Base-by-base conservation (phyloP, 2,797 vertebrate genomes). In the Thaleichthys pacificus region DNA sequence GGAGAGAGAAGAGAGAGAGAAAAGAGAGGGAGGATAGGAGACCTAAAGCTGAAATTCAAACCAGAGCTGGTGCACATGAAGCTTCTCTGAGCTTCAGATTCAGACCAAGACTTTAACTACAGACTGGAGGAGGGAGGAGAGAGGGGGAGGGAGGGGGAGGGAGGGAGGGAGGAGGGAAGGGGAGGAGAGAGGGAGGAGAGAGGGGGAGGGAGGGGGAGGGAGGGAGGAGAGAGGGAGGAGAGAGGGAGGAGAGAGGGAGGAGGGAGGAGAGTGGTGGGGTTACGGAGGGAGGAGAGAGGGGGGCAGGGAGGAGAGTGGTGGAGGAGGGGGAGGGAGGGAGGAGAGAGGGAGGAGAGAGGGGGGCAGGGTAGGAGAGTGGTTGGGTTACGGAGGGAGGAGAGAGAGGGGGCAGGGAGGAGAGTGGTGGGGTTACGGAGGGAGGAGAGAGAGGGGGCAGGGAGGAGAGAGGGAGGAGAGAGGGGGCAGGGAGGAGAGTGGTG, bases 321-420 rank as follows among this genome's bases (percentile, higher is more conserved):
- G 84, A n/a, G n/a, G n/a, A n/a, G n/a, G n/a, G n/a, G n/a, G n/a
- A n/a, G n/a, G n/a, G n/a, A n/a, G n/a, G n/a, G n/a, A n/a, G n/a
- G n/a, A n/a, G n/a, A n/a, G 0, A 11, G 74, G 78, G 80, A 73
- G 79, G 64, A 54, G 70, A n/a, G 72, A 26, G 64, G 74, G 80
- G 61, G 84, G 49, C 0, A 11, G 74, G 78, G 80, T n/a, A 73
- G 79, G 64, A 54, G 70, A n/a, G 72, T 28, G 64, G 74, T 80
- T 58, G 84, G 49, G 89, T 85, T 88, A 82, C 84, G 82, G 68
- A 80, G 80, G 83, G 85, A 87, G 78, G 84, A 73, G 0, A n/a
- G n/a, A n/a, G n/a, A n/a, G n/a, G n/a, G n/a, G n/a, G n/a, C n/a
- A 11, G 74, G 78, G 80, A 73, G 79, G 64, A 54, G 70, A n/a